These are phyloP conservation scores for Atta colombica DNA, from an alignment of 1,140 invertebrate species.

Conservation along the genomic window DNA sequence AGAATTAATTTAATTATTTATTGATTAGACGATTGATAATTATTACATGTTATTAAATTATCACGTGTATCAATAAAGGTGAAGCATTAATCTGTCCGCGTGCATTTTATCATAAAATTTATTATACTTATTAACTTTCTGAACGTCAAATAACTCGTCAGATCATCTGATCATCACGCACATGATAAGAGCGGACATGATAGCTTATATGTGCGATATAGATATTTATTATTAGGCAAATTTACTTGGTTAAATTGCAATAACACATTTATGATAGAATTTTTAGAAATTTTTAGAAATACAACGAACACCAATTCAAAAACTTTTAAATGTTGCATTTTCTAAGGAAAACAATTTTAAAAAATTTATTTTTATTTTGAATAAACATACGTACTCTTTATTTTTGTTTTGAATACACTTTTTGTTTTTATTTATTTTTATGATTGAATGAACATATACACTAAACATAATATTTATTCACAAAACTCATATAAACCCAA, in stretches of 20 bases:
- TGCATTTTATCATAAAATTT: conserved; percentile 6
- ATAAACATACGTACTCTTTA: not conserved
- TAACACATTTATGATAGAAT: not conserved
- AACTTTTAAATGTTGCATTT: not conserved
- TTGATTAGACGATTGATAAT: not conserved
- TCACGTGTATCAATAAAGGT: not conserved
- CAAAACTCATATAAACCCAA: not conserved
- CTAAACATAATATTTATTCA: not conserved
- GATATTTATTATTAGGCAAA: not conserved
- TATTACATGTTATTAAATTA: not conserved
- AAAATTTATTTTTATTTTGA: not conserved
- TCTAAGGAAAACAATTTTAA: not conserved
- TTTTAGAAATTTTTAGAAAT: not conserved
- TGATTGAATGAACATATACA: no score
- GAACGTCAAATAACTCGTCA: not conserved
- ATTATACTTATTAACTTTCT: not conserved
- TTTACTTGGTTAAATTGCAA: not conserved
- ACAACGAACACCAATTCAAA: not conserved
- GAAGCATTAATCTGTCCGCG: not conserved
- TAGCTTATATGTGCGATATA: not conserved
- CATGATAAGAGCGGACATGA: conserved; percentile 8
- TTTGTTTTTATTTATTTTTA: no score
- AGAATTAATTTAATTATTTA: not conserved
- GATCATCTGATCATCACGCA: not conserved
- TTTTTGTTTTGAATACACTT: not conserved